Percentiles rank a stretch among this genome's conserved stretches.
These are phyloP conservation scores for Zoroaster sp. DNA, from an alignment of 53 echinoderm and acorn worm genomes.

Conservation along the genomic window DNA sequence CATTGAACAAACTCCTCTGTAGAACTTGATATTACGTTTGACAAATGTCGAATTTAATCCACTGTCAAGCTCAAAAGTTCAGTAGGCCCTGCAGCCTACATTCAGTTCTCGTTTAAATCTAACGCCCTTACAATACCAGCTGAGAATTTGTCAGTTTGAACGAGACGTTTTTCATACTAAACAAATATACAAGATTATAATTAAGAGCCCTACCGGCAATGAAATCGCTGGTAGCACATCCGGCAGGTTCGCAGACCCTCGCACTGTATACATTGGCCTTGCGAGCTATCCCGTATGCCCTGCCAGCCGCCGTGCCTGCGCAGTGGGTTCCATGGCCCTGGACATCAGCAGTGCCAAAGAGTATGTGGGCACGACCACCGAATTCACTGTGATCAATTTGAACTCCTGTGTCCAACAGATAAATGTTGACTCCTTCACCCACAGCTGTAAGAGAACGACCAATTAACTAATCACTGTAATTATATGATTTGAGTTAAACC, in stretches of 20 bases:
- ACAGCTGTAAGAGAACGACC: not conserved
- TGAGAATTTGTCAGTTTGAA: no score
- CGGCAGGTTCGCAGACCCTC: not conserved
- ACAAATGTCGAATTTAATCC: no score
- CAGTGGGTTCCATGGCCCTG: slow-evolving; percentile 17
- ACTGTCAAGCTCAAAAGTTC: no score
- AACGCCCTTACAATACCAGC: no score
- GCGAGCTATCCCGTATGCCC: slow-evolving; percentile 25
- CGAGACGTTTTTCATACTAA: no score
- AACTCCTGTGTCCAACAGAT: not conserved
- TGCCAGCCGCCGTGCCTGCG: slow-evolving; percentile 14
- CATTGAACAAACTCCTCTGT: no score
- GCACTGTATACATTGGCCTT: not conserved
- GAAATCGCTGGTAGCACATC: not conserved
- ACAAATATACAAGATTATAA: no score
- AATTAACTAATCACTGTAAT: no score
- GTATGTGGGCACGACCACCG: not conserved
- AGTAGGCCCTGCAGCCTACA: no score
- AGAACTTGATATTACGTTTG: no score
- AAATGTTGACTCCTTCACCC: not conserved
- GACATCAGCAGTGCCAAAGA: not conserved
- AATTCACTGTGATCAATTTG: not conserved
- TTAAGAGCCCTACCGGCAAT: not conserved
- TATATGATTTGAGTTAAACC: no score
- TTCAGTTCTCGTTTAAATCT: no score